Conservation (phyloP, 2,113 vertebrate genomes). For the Tylochromis polylepis region DNA sequence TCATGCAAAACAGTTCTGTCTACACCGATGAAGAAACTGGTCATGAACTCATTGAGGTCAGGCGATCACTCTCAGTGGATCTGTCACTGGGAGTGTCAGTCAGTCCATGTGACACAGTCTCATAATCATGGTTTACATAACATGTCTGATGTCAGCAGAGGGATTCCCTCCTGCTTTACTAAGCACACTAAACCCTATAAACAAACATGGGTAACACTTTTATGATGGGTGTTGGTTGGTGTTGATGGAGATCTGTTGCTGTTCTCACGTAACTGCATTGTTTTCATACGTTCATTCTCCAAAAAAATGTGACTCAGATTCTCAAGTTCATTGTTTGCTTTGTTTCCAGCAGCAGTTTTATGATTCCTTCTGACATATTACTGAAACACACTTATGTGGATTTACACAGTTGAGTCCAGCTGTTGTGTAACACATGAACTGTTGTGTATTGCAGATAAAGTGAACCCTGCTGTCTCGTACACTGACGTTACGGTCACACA, state of each 20-base stretch:
- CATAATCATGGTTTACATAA: background rate
- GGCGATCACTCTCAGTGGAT: background rate
- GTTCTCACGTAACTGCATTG: too few species aligned
- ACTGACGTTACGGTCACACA: background rate
- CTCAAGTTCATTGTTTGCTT: background rate
- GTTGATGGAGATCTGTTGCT: too few species aligned
- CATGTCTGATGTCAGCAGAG: accelerated
- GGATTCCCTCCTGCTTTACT: accelerated
- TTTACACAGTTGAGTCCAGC: background rate
- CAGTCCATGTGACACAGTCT: accelerated
- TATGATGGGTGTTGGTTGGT: background rate
- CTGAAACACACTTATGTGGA: background rate
- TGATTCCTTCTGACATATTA: background rate
- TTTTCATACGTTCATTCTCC: too few species aligned
- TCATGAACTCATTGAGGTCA: background rate
- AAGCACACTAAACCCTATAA: accelerated
- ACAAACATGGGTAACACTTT: background rate
- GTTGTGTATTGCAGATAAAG: background rate
- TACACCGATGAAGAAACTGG: background rate
- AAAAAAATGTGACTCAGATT: too few species aligned
- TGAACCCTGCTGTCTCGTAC: background rate
- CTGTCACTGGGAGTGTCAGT: background rate
- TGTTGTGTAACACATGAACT: background rate
- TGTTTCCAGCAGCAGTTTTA: background rate
- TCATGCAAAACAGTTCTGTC: background rate